Base-by-base conservation (phyloP, 2,113 vertebrate species). In the Canis aureus region DNA sequence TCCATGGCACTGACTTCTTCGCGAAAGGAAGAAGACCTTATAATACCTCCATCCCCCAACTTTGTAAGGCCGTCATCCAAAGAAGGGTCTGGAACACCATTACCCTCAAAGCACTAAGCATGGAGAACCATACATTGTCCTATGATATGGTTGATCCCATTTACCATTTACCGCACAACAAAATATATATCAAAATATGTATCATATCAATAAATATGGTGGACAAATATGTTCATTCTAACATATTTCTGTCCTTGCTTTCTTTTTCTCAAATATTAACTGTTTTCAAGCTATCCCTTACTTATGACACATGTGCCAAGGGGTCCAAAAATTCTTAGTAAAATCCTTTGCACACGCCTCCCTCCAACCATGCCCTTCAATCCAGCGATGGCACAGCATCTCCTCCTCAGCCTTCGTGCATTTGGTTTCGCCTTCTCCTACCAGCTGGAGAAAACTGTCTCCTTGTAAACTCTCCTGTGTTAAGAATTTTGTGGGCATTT, bases 311-410 rank as follows among this genome's bases (percentile, higher is more conserved):
- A 1, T 4, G 38, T 25, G 8, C 49, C 16, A 38, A 67, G 43
- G 22, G 43, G 23, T 19, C 23, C 17, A 80, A 67, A 15, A 67
- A 66, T 66, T 53, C 32, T 79, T 43, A 60, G 17, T 13, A 15
- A 66, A 64, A 53, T 80, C 32, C 43, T 43, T 43, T 43, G 43
- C 43, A 43, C 43, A 43, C 3, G 43, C 43, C 43, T 43, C 43
- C 43, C 43, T 43, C 43, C 43, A 43, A 43, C 49, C 55, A 6
- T 9, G 19, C 25, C 62, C 38, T 69, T 35, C 23, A 57, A 69
- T 27, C 64, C 23, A 49, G 49, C 16, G 16, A 35, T 19, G 19
- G 15, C 5, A 0, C 0, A 7, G 5, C 29, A 27, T 11, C 11
- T 13, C 22, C 15, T 53, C n/a, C 15, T 25, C 27, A n/a, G 22